phyloP scores from a whole-genome alignment of 2,888 invertebrate species.

The Yponomeuta evonymella region DNA sequence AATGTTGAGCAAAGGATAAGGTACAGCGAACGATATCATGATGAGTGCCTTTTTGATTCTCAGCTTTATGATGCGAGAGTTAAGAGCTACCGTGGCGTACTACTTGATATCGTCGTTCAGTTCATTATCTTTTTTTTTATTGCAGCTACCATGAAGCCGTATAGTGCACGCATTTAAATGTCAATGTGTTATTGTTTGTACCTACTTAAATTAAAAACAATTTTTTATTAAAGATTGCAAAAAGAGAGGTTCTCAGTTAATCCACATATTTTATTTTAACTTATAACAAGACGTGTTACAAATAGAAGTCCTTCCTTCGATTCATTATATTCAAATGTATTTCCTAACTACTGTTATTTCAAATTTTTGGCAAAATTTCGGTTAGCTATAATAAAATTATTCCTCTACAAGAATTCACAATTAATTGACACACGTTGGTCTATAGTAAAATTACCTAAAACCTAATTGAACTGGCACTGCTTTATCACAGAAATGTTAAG shows the following conservation, averaged over 20 bases:
- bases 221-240: neutral
- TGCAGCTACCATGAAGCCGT: too few relatives aligned
- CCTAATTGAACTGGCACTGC: slow-evolving; percentile 47
- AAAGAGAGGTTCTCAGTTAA: too few relatives aligned
- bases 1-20: neutral
- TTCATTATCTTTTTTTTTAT: too few relatives aligned
- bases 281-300: neutral
- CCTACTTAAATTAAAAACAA: neutral
- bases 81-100: too few relatives aligned
- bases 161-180: too few relatives aligned
- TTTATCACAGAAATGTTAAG: slow-evolving; percentile 46
- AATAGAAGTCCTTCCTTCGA: neutral
- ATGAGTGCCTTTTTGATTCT: too few relatives aligned
- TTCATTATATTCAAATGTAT: neutral
- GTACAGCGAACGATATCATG: too few relatives aligned
- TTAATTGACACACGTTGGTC: neutral
- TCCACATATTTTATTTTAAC: neutral
- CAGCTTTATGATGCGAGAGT: too few relatives aligned
- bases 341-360: neutral
- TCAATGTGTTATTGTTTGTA: neutral
- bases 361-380: slow-evolving; percentile 3
- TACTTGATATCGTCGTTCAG: too few relatives aligned
- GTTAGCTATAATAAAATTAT: neutral
- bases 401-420: neutral
- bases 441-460: neutral